Base-by-base conservation (phyloP, 2,888 invertebrate species). In the Malacosoma neustria region DNA sequence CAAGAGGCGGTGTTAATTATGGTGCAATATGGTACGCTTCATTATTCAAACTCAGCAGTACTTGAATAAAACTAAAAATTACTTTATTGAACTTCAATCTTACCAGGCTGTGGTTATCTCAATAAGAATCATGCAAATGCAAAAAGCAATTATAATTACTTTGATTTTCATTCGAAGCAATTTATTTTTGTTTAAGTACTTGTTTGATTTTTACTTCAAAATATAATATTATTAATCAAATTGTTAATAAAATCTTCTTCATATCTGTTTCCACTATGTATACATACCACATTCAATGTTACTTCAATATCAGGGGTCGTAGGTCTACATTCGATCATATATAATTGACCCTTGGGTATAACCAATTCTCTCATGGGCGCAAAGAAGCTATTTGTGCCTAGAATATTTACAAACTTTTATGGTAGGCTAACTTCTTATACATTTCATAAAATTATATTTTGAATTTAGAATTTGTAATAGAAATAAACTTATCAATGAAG, bases 271-370 rank as follows among this genome's bases (percentile, higher is more conserved):
- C 36, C 37, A 43, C 33, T 41, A 40, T 38, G 38, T 32, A 79
- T 82, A 85, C 84, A 58, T 84, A 85, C 84, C 80, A 55, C 48
- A 40, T 46, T 48, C 46, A 85, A 61, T 41, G 51, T 57, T 41
- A 85, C 72, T 49, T 69, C 54, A 50, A 79, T 61, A 45, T 84
- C 82, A 45, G 85, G 81, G 53, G 72, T 73, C 32, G 79, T 73
- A 34, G 85, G 85, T 68, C 71, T 81, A 82, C 85, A 85, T 64
- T 72, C 76, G 48, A 82, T 71, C 43, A 81, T 54, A 45, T 75
- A 62, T 46, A 57, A 60, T 38, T 55, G 53, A 41, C 49, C 56
- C 57, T 62, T 70, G 42, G 68, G 57, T 45, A 58, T 60, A 39
- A 80, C 56, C 45, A 76, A 43, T 51, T 76, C 71, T 47, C 63